Base-by-base conservation (phyloP, 2,113 vertebrate species). In the Oplegnathus fasciatus region DNA sequence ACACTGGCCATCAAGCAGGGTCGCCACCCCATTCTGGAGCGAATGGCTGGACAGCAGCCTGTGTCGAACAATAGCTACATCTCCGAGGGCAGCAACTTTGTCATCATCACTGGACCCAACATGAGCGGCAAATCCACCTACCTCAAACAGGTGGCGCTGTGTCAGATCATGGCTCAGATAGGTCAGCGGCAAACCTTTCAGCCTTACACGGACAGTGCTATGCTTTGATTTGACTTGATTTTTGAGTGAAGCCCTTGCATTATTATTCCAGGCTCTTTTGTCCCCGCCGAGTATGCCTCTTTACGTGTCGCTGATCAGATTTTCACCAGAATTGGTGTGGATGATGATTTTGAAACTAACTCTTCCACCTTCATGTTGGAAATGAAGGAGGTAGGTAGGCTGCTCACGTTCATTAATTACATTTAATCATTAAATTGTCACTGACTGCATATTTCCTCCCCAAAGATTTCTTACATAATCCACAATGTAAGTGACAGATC, bases 91-190 rank as follows among this genome's bases (percentile, higher is more conserved):
- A 98, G 94, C 93, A 99, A 99, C 95, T 98, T 99, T 92, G 87
- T 97, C 83, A 97, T 99, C 86, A 95, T 99, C 85, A 98, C 98
- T 24, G 98, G 98, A 79, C 98, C 98, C 81, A 99, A 99, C 92
- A 99, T 99, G 98, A 99, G 98, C 82, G 98, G 98, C 76, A 99
- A 99, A 88, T 99, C 98, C 83, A 99, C 98, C 2, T 99, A 98
- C 89, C 94, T 99, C 83, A 99, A 98, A 89, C 98, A 99, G 87
- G 97, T 98, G 95, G 98, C 97, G 3, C 96, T 99, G 86, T 98
- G 97, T 94, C 98, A 99, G 94, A 97, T 99, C 89, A 98, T 99
- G 97, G 97, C 98, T 90, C 98, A 99, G 90, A 99, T 99, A 91
- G 98, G 98, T 99, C 90, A 95, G 94, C 87, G 82, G 13, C 40